Evolutionary conservation across 2,888 invertebrate species (phyloP).

Genomic region (Luperina testacea): DNA sequence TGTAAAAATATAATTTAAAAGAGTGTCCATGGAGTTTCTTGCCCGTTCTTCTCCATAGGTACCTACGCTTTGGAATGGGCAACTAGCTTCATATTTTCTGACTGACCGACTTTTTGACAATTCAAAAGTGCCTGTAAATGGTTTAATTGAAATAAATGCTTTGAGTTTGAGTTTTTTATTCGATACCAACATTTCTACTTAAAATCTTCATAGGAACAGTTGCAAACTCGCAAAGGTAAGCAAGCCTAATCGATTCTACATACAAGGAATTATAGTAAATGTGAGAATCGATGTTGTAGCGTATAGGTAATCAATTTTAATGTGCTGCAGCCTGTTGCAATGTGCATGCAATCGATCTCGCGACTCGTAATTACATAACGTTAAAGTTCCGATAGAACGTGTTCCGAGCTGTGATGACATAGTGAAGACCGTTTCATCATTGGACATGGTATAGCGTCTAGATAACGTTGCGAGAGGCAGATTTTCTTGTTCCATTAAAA

Average conservation of each 20-base stretch:
- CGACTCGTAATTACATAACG: constrained; percentile 44
- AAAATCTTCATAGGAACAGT: background rate
- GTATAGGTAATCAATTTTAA: constrained; percentile 37
- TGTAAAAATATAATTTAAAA: too few species aligned
- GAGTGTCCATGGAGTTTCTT: too few species aligned
- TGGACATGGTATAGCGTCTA: background rate
- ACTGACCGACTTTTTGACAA: too few species aligned
- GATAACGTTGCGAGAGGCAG: constrained; percentile 7
- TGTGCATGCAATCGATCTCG: constrained; percentile 49
- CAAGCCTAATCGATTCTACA: constrained; percentile 23
- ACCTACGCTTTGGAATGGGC: too few species aligned
- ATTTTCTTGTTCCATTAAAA: constrained; percentile 20
- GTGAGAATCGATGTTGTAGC: constrained; percentile 38
- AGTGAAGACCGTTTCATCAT: constrained; percentile 50
- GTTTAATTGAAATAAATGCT: too few species aligned
- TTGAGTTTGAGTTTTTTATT: too few species aligned
- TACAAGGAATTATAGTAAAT: constrained; percentile 20
- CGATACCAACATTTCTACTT: background rate
- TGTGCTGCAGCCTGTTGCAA: constrained; percentile 54
- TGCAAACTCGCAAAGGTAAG: background rate
- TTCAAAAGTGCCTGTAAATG: too few species aligned
- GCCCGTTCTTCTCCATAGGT: too few species aligned
- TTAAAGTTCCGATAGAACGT: constrained; percentile 53
- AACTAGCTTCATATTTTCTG: too few species aligned
- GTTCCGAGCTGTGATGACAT: constrained; percentile 46